Evolutionary conservation across 1,140 invertebrate genomes (phyloP), one percentile per base, ranked within the genome.

Genomic region (Atopsyche davidsoni): DNA sequence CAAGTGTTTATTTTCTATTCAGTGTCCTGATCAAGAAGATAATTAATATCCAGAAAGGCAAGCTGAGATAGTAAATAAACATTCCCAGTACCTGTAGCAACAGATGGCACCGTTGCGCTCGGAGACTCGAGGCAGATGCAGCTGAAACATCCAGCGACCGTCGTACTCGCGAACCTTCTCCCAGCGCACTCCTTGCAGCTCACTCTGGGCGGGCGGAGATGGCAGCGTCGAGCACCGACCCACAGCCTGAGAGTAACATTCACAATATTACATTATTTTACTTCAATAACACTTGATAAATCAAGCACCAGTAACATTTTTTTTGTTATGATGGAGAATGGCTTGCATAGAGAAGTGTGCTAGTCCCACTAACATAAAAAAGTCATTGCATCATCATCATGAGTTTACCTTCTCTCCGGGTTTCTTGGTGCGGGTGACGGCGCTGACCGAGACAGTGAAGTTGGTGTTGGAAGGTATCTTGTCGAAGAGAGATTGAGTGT

Each of bases 101-200:
- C 89, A 92, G 57, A 93, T 90, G 3, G 83, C 82, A 9, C 89
- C 90, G 64, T 92, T 92, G 48, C 89, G 70, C 62, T 92, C 87
- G 0, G 85, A 83, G 11, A 92, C 77, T 54, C 83, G 73, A 0
- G 86, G 86, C 34, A 90, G 64, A 54, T 76, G 75, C 11, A 89
- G 62, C 56, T 83, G 83, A 44, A 89, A 82, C 36, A 88, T 68
- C 66, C 82, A 84, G 57, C 75, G 76, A 14, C 79, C 81, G 32
- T 81, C 74, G 36, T 76, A 75, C 41, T 79, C 70, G 28, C 79
- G 75, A 32, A 87, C 74, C 67, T 86, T 87, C 13, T 77, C 72
- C 87, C 87, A 91, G 14, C 74, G 74, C 2, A 84, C 76, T 14
- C 75, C 68, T 17, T 78, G 77, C 23, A 86, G 67, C 34, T 72